These are phyloP conservation scores for Saturnia japonica DNA, from an alignment of 2,888 invertebrate genomes.

Conservation along the genomic window DNA sequence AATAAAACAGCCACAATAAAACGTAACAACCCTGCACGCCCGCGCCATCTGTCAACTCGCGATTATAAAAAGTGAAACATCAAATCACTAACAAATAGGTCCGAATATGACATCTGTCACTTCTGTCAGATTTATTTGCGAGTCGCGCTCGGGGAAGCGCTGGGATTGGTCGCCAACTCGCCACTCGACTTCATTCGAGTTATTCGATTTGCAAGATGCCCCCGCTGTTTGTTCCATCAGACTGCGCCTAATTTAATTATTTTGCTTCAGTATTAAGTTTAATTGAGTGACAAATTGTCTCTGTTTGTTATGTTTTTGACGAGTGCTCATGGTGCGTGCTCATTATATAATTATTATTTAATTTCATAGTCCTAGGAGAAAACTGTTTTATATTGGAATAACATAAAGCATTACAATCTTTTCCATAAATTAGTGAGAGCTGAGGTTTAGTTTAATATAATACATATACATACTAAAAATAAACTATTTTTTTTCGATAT, in stretches of 20 bases:
- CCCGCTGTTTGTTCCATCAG: slow-evolving; percentile 48
- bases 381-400: too few relatives aligned
- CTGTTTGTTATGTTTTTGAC: slow-evolving; percentile 46
- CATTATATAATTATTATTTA: background rate
- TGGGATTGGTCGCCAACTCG: slow-evolving; percentile 45
- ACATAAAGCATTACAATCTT: too few relatives aligned
- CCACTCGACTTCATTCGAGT: slow-evolving; percentile 51
- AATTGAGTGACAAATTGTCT: slow-evolving; percentile 67
- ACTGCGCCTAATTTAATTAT: slow-evolving; percentile 67
- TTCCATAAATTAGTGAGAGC: too few relatives aligned
- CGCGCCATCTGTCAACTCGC: slow-evolving; percentile 67
- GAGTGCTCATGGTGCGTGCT: slow-evolving; percentile 33
- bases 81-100: slow-evolving; percentile 45
- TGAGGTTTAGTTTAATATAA: too few relatives aligned
- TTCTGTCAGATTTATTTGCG: slow-evolving; percentile 71
- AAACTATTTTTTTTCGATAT: too few relatives aligned
- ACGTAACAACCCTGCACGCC: slow-evolving; percentile 39
- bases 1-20: slow-evolving; percentile 20
- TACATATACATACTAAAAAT: too few relatives aligned
- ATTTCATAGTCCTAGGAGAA: background rate
- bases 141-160: slow-evolving; percentile 33
- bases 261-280: slow-evolving; percentile 47
- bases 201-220: slow-evolving; percentile 46
- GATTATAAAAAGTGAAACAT: slow-evolving; percentile 53
- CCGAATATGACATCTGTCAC: slow-evolving; percentile 78